A percentile compares a stretch with the other conserved stretches of the same genome.
phyloP scores from a whole-genome alignment of 2,888 invertebrate species.

The Calameuta idolon region DNA sequence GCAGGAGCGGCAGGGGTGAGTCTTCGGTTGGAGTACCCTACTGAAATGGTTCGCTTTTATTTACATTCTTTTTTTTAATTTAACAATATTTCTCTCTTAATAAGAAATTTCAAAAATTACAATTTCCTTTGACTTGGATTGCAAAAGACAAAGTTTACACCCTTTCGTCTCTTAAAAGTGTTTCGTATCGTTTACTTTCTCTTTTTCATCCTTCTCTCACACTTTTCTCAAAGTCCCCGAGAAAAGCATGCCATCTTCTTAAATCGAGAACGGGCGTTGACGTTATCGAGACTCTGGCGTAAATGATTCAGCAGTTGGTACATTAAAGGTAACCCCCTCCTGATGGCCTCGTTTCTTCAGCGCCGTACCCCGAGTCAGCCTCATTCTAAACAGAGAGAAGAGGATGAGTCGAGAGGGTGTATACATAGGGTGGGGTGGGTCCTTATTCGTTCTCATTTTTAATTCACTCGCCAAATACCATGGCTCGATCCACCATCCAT shows the following conservation, averaged over 20 bases:
- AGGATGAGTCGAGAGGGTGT: not conserved
- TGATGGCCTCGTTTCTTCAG: conserved; percentile 55
- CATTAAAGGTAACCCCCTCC: conserved; percentile 52
- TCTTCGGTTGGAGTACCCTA: conserved; percentile 11
- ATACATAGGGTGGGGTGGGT: conserved; percentile 1
- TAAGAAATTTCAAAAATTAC: not conserved
- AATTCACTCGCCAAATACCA: conserved; percentile 64
- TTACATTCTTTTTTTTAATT: not conserved
- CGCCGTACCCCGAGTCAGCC: conserved; percentile 1
- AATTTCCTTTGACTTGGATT: not conserved
- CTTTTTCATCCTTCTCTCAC: not conserved
- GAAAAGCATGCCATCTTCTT: not conserved
- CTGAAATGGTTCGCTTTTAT: not conserved
- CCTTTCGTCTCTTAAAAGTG: not conserved
- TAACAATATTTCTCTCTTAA: not conserved
- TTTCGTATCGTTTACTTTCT: not conserved
- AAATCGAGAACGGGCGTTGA: conserved; percentile 9
- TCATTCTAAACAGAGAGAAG: not conserved
- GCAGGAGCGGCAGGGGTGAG: conserved; percentile 96
- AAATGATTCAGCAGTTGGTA: conserved; percentile 53
- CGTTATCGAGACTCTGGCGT: conserved; percentile 34
- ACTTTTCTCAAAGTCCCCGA: not conserved
- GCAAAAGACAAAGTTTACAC: not conserved
- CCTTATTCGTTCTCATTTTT: conserved; percentile 59
- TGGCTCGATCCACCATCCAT: conserved; percentile 34